Evolutionary conservation across 2,797 vertebrate species (phyloP).

Genomic region (Sebastes wilsoni): DNA sequence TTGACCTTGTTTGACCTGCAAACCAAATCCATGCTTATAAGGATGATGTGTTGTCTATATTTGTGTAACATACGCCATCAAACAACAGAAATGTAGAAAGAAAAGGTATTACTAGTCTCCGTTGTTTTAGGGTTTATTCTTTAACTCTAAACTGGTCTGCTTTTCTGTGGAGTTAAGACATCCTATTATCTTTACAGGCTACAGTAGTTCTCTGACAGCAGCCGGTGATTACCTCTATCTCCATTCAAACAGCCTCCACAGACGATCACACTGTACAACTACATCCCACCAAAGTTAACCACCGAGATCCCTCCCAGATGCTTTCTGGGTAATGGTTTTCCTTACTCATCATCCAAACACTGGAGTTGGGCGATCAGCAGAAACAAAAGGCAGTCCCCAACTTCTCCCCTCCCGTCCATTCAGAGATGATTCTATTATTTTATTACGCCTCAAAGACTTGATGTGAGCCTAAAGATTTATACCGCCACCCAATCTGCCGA

Average conservation of each 20-base stretch:
- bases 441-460: slow-evolving; percentile 56
- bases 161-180: neutral
- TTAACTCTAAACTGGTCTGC: neutral
- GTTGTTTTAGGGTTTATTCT: neutral
- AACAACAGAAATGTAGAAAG: neutral
- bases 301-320: slow-evolving; percentile 5
- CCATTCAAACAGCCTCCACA: neutral
- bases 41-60: neutral
- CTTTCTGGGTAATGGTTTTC: slow-evolving; percentile 24
- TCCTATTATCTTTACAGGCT: neutral
- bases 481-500: slow-evolving; percentile 54
- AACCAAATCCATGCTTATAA: neutral
- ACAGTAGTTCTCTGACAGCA: neutral
- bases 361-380: slow-evolving; percentile 50
- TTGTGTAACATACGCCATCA: neutral
- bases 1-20: neutral
- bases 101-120: neutral
- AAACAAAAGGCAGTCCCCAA: slow-evolving; percentile 42
- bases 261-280: neutral
- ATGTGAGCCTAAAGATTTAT: slow-evolving; percentile 71
- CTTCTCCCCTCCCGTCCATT: slow-evolving; percentile 13
- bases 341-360: slow-evolving; percentile 29
- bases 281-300: slow-evolving; percentile 8
- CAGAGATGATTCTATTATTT: slow-evolving; percentile 66
- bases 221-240: neutral